Evolutionary conservation across 2,888 invertebrate species (phyloP), one percentile per base, ranked within the genome.

Genomic region (Epirrhoe alternata): DNA sequence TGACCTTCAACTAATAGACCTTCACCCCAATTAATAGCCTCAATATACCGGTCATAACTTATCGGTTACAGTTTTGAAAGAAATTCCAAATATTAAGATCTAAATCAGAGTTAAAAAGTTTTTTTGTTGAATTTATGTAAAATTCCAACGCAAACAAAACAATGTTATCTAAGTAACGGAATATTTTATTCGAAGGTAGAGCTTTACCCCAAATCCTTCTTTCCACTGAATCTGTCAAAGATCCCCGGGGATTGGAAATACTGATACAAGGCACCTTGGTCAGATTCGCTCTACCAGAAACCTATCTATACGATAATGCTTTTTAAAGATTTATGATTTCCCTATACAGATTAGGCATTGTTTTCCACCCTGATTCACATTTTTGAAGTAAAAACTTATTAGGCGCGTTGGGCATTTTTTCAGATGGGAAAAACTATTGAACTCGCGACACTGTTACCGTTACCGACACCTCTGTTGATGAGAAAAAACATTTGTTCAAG

Each of bases 131-230:
- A 47, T 54, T 59, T 45, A 64, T 52, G 51, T 55, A 35, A 65
- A 55, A 49, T 61, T 58, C 51, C 30, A 14, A 55, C 55, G 52
- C 50, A 68, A 68, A 68, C 63, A 66, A 63, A 65, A 65, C 65
- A 64, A 62, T 57, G 64, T 65, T 62, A 68, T 53, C 58, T 56
- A 64, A 45, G 52, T 58, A 42, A 58, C 52, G 60, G 65, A 68
- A 70, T 70, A 65, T 65, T 60, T 70, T 65, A 65, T 70, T 61
- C 60, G 42, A 35, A 35, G 52, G 49, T 38, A 59, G 60, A 45
- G 61, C 51, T 64, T 63, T 55, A 45, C 53, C 42, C 51, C 6
- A 60, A 52, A 67, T 60, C 63, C 60, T 62, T 62, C 52, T 55
- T 59, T 55, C 55, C 50, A 30, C 55, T 61, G 52, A 60, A 67